These are phyloP conservation scores for Agrochola macilenta DNA, from an alignment of 2,888 invertebrate genomes.

Conservation along the genomic window DNA sequence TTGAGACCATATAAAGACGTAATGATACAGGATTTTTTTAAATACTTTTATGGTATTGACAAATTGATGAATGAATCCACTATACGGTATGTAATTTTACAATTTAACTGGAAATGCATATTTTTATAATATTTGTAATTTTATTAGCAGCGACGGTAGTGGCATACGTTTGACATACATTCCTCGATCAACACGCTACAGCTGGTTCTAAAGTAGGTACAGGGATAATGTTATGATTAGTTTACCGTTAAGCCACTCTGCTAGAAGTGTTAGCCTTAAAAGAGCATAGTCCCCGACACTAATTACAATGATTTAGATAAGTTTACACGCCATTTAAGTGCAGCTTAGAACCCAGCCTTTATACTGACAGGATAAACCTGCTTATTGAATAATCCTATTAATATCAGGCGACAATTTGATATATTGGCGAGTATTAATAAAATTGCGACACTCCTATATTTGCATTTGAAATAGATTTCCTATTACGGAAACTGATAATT, in stretches of 20 bases:
- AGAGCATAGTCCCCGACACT: constrained; percentile 61
- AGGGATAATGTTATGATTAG: constrained; percentile 80
- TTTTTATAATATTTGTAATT: constrained; percentile 22
- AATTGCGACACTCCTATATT: constrained; percentile 52
- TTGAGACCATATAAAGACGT: constrained; percentile 13
- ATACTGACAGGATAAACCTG: constrained; percentile 67
- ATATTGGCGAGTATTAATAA: constrained; percentile 47
- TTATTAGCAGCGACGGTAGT: constrained; percentile 15
- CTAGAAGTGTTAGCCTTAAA: constrained; percentile 67
- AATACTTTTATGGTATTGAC: constrained; percentile 48
- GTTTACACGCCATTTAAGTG: constrained; percentile 72
- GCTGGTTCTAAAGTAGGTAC: constrained; percentile 65
- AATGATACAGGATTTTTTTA: constrained; percentile 44
- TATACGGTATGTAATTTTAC: constrained; percentile 23
- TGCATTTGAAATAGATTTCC: constrained; percentile 60
- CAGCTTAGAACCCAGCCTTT: constrained; percentile 61
- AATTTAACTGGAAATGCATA: constrained; percentile 3
- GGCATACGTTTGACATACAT: constrained; percentile 63
- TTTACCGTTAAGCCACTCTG: constrained; percentile 74
- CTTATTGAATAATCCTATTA: constrained; percentile 71
- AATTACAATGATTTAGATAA: constrained; percentile 74
- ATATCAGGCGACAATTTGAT: constrained; percentile 66
- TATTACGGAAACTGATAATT: constrained; percentile 51
- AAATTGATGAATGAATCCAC: constrained; percentile 55
- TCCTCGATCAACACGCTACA: constrained; percentile 45